A percentile compares a stretch with the other conserved stretches of the same genome.
Conservation (phyloP, 2,888 invertebrate species). For the Dascillus cervinus region DNA sequence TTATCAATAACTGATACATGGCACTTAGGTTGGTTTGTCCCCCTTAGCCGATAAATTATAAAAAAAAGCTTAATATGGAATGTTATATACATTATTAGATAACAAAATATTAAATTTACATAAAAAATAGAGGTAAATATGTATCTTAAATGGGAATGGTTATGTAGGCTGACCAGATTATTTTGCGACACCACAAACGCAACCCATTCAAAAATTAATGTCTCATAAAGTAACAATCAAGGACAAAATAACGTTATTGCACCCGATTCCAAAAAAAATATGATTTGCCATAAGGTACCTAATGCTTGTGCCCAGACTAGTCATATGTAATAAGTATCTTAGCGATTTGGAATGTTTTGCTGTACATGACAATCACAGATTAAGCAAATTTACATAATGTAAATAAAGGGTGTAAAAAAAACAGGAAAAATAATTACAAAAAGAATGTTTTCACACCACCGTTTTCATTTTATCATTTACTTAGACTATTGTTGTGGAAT, state of each 20-base stretch:
- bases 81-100: slow-evolving; percentile 16
- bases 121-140: background rate
- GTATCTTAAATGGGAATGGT: background rate
- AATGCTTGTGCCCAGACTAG: slow-evolving; percentile 10
- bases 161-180: too few relatives aligned
- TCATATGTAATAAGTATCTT: slow-evolving; percentile 10
- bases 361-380: slow-evolving; percentile 23
- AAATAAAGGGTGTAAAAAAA: slow-evolving; percentile 9
- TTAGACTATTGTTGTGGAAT: slow-evolving; percentile 14
- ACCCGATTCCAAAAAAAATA: slow-evolving; percentile 4
- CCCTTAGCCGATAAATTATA: slow-evolving; percentile 19
- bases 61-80: slow-evolving; percentile 9
- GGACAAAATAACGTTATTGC: slow-evolving; percentile 2
- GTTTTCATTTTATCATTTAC: background rate
- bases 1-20: slow-evolving; percentile 18
- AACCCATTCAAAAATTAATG: background rate
- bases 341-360: slow-evolving; percentile 14
- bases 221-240: background rate
- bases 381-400: slow-evolving; percentile 17
- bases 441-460: slow-evolving; percentile 1
- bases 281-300: slow-evolving; percentile 3
- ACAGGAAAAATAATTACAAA: slow-evolving; percentile 1
- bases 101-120: slow-evolving; percentile 5
- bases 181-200: too few relatives aligned
- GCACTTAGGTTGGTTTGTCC: slow-evolving; percentile 21